Evolutionary conservation across 2,797 vertebrate species (phyloP).

Genomic region (Gouania willdenowi): DNA sequence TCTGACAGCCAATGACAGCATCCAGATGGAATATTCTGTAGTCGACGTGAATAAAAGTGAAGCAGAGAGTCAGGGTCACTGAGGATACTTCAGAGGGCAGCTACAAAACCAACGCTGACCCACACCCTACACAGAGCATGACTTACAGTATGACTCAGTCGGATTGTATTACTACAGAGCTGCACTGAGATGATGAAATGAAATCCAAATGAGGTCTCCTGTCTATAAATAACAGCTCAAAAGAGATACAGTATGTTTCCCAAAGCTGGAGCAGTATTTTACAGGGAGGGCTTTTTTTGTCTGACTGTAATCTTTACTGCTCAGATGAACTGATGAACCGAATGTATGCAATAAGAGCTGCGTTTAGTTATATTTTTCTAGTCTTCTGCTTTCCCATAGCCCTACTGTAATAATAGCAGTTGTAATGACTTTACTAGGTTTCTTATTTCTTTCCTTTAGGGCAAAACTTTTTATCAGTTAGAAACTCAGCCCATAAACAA

Average conservation of each 20-base stretch:
- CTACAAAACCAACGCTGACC: conserved; percentile 13
- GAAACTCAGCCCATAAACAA: no score
- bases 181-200: conserved; percentile 25
- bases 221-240: conserved; percentile 65
- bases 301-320: conserved; percentile 13
- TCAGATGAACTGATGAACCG: conserved; percentile 8
- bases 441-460: no score
- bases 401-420: no score
- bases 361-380: no score
- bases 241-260: conserved; percentile 44
- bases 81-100: conserved; percentile 7
- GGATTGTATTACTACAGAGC: conserved; percentile 47
- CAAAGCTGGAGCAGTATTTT: conserved; percentile 44
- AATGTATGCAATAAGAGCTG: not conserved
- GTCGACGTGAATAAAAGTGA: conserved; percentile 8
- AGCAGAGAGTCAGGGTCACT: conserved; percentile 8
- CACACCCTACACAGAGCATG: conserved; percentile 9
- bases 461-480: no score
- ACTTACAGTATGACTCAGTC: conserved; percentile 36
- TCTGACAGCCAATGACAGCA: conserved; percentile 27
- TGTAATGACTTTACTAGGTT: no score
- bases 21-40: conserved; percentile 36
- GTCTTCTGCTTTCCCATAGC: no score
- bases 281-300: conserved; percentile 32
- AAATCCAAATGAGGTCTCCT: conserved; percentile 50